Evolutionary conservation across 2,113 vertebrate species (phyloP).

Genomic region (Connochaetes taurinus): DNA sequence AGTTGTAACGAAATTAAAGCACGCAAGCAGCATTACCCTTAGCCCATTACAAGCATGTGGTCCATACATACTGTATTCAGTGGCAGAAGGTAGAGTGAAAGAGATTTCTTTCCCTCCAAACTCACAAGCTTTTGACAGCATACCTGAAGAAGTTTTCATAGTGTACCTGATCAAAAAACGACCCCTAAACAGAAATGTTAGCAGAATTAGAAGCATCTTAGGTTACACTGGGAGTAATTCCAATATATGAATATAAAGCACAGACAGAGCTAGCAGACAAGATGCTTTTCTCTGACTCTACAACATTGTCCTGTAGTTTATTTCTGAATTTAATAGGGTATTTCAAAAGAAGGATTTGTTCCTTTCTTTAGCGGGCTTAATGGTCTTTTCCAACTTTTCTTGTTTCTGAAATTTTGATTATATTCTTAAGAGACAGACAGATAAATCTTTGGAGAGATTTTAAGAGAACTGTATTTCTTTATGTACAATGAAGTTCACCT

Average conservation of each 20-base stretch:
- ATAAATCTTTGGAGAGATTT: not conserved
- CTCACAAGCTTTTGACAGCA: constrained; percentile 28
- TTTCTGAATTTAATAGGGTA: constrained; percentile 3
- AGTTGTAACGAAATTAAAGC: not conserved
- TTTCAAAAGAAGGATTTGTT: constrained; percentile 43
- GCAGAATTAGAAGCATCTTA: not conserved
- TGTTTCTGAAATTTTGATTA: constrained; percentile 42
- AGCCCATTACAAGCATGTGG: not conserved
- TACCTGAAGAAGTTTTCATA: not conserved
- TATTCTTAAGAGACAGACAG: constrained; percentile 21
- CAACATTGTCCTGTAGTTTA: not conserved
- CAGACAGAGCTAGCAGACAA: not conserved
- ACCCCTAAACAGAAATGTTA: not conserved
- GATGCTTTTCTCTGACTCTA: constrained; percentile 19
- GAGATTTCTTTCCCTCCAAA: constrained; percentile 24
- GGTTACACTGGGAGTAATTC: not conserved
- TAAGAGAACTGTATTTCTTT: not conserved
- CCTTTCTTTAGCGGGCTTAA: constrained; percentile 16
- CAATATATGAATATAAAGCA: not conserved
- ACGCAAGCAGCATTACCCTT: not conserved
- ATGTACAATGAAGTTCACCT: not conserved
- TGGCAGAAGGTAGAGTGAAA: not conserved
- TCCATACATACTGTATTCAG: not conserved
- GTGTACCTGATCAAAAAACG: not conserved
- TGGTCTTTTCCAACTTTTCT: constrained; percentile 26